Percentiles rank a stretch among this genome's conserved stretches.
phyloP scores from a whole-genome alignment of 92 coral and sea anemone genomes.

The Heteractis magnifica region DNA sequence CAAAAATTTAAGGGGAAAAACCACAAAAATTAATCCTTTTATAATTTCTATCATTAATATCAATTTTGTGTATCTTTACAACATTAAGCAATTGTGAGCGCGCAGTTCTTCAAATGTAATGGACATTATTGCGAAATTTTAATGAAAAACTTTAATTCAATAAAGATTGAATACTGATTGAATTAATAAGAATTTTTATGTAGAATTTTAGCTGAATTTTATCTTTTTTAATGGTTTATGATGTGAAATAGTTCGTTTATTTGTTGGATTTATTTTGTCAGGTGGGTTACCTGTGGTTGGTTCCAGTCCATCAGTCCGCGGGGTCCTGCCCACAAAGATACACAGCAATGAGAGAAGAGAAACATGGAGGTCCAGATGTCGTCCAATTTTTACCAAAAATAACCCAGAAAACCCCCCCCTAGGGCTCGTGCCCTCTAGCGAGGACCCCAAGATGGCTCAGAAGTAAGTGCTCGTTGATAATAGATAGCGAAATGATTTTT shows the following conservation, averaged over 20 bases:
- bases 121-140: too few species aligned
- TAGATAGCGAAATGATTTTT: background rate
- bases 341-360: background rate
- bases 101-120: background rate
- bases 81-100: background rate
- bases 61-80: background rate
- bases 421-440: conserved; percentile 39
- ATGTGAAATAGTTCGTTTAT: too few species aligned
- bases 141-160: too few species aligned
- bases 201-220: background rate
- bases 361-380: conserved; percentile 19
- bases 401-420: background rate
- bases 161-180: too few species aligned
- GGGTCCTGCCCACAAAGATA: conserved; percentile 37
- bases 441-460: conserved; percentile 68
- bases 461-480: conserved; percentile 59
- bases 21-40: background rate
- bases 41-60: background rate
- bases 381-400: conserved; percentile 12
- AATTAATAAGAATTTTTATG: too few species aligned
- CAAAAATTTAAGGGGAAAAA: background rate
- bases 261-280: background rate
- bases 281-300: conserved; percentile 35
- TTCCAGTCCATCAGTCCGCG: conserved; percentile 28
- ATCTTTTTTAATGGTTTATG: background rate